These are phyloP conservation scores for Lamellibrachia satsuma DNA, from an alignment of 2,888 invertebrate species.

Conservation along the genomic window DNA sequence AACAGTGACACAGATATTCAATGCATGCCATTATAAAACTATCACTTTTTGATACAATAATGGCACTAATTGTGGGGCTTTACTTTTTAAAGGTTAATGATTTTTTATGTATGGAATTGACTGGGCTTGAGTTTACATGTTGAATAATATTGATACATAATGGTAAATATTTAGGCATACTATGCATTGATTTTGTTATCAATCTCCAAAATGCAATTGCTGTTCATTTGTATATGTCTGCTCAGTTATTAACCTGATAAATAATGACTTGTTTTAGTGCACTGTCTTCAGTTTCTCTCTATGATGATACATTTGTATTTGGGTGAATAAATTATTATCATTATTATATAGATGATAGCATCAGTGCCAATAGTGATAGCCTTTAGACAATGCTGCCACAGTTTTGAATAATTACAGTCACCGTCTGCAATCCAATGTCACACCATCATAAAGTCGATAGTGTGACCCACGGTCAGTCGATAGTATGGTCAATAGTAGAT, in stretches of 20 bases:
- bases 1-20: too few relatives aligned
- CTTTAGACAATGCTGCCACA: neutral
- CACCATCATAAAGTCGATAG: neutral
- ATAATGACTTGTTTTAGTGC: neutral
- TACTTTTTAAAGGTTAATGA: too few relatives aligned
- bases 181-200: too few relatives aligned
- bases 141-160: too few relatives aligned
- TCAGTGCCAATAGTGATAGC: neutral
- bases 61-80: too few relatives aligned
- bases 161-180: too few relatives aligned
- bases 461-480: neutral
- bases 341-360: neutral
- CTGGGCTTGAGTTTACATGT: too few relatives aligned
- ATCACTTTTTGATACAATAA: too few relatives aligned
- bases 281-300: too few relatives aligned
- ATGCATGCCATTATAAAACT: too few relatives aligned
- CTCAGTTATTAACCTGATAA: neutral
- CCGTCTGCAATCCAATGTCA: neutral
- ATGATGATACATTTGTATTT: too few relatives aligned
- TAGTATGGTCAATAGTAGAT: neutral
- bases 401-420: neutral
- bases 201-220: neutral
- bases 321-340: neutral
- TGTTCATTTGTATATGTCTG: neutral
- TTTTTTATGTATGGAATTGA: too few relatives aligned